Evolutionary conservation across 37 sponge, comb jelly and placozoan species (phyloP), one percentile per base, ranked within the genome.

Genomic region (Ianthella basta): DNA sequence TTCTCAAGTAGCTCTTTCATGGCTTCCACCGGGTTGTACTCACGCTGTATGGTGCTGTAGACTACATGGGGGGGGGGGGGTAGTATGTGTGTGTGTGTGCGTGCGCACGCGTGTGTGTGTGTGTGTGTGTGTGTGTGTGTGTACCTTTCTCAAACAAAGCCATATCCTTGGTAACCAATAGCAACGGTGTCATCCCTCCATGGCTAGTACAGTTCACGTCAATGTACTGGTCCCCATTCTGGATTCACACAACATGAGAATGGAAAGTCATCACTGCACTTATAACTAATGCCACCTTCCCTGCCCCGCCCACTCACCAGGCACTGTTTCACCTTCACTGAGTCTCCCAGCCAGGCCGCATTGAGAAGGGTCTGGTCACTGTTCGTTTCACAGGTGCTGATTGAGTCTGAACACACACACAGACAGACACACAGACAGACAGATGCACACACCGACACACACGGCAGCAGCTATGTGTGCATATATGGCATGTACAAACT

Each of bases 81-180:
- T n/a, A n/a, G n/a, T n/a, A n/a, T n/a, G 56, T 25, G 20, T 4
- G 27, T 15, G 14, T 18, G 4, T 16, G 20, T 15, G 25, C 15
- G 41, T 15, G 20, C 12, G 37, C 5, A 80, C 35, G 5, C 19
- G 56, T 63, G 35, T 82, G 41, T 15, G 20, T 0, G 37, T n/a
- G 55, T 33, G 5, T 29, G 56, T 63, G 35, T 82, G 41, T 15
- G 20, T 0, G 37, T n/a, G 55, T 33, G 5, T 29, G 56, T 63
- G 35, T 82, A 94, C 95, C 84, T 77, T 94, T 82, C 23, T 89
- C 89, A 89, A 96, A 96, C 59, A 94, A 55, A 27, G 55, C 29
- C 14, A 91, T 84, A 79, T 96, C 97, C 67, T 88, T 79, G 13
- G 97, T 96, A 0, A 94, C 97, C 38, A 96, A 74, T n/a, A 96